These are phyloP conservation scores for Andrena hattorfiana DNA, from an alignment of 2,888 invertebrate genomes.

Conservation along the genomic window DNA sequence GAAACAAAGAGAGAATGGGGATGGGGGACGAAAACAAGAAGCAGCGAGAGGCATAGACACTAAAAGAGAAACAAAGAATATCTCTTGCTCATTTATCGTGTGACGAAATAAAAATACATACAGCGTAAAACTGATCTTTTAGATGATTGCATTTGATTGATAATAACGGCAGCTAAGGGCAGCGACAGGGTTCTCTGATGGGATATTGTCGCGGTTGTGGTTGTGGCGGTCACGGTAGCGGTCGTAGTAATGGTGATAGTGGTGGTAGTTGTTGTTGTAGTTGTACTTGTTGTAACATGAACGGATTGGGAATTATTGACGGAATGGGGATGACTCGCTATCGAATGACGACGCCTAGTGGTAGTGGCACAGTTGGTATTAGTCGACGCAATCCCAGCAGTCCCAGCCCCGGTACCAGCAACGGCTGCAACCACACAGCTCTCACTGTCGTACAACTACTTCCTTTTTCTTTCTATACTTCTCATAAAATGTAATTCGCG, in stretches of 20 bases:
- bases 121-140: slow-evolving; percentile 85
- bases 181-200: slow-evolving; percentile 91
- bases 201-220: slow-evolving; percentile 82
- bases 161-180: slow-evolving; percentile 87
- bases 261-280: slow-evolving; percentile 70
- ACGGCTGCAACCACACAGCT: slow-evolving; percentile 83
- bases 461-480: slow-evolving; percentile 38
- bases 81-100: slow-evolving; percentile 60
- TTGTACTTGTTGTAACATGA: slow-evolving; percentile 78
- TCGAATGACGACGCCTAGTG: slow-evolving; percentile 84
- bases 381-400: slow-evolving; percentile 79
- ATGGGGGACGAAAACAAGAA: slow-evolving; percentile 32
- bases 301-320: slow-evolving; percentile 83
- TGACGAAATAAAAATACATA: slow-evolving; percentile 83
- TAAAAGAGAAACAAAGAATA: slow-evolving; percentile 60
- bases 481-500: slow-evolving; percentile 2
- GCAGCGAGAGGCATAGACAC: slow-evolving; percentile 63
- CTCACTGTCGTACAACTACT: slow-evolving; percentile 75
- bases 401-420: slow-evolving; percentile 81
- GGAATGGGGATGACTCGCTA: slow-evolving; percentile 84
- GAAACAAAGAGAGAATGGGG: slow-evolving; percentile 13
- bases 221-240: slow-evolving; percentile 75
- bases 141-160: slow-evolving; percentile 85
- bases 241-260: slow-evolving; percentile 70
- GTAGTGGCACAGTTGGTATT: slow-evolving; percentile 81